phyloP scores from a whole-genome alignment of 1,140 invertebrate species.

The Homarus americanus region DNA sequence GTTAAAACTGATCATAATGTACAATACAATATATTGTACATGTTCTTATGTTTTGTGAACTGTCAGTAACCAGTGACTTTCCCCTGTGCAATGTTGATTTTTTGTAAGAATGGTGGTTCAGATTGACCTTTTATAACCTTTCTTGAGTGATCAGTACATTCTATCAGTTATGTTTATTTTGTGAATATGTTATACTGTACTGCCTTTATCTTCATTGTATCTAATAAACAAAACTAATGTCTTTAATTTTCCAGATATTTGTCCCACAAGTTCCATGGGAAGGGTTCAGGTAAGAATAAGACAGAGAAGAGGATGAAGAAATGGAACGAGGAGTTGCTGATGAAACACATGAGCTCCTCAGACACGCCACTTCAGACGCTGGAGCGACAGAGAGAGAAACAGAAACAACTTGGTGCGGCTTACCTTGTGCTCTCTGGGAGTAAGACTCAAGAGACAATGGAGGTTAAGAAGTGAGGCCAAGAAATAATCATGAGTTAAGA shows the following conservation, averaged over 20 bases:
- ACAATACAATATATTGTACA: too few species aligned
- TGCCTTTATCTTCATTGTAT: too few species aligned
- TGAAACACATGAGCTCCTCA: conserved; percentile 99
- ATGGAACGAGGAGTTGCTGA: conserved; percentile 84
- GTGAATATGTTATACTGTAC: too few species aligned
- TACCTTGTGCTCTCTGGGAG: conserved; percentile 96
- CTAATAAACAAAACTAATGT: background rate
- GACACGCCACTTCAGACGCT: conserved; percentile 98
- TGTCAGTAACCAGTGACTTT: too few species aligned
- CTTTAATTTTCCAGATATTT: conserved; percentile 83
- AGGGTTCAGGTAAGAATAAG: conserved; percentile 99
- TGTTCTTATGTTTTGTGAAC: too few species aligned
- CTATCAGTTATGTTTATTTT: too few species aligned
- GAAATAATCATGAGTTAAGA: too few species aligned
- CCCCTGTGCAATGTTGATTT: too few species aligned
- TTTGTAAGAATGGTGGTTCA: too few species aligned
- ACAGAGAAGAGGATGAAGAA: conserved; percentile 98
- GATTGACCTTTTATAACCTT: too few species aligned
- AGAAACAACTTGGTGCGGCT: conserved; percentile 96
- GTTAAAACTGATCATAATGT: background rate
- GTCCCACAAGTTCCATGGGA: conserved; percentile 99
- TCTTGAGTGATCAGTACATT: too few species aligned
- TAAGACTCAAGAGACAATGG: conserved; percentile 79
- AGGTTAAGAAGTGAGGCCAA: conserved; percentile 72
- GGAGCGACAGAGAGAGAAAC: conserved; percentile 95